Evolutionary conservation across 2,888 invertebrate genomes (phyloP).

Genomic region (Bibio marci): DNA sequence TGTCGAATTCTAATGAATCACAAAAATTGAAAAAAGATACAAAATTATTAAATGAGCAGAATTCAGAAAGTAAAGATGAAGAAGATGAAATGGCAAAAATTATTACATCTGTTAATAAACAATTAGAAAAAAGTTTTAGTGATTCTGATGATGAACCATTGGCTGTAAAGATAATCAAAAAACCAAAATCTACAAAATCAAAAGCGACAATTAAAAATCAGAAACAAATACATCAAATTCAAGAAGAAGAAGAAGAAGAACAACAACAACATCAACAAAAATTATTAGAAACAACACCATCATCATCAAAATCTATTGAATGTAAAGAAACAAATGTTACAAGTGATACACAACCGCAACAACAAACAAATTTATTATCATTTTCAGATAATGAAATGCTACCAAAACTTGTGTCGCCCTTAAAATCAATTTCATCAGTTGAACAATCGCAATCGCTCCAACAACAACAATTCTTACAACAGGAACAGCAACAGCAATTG

Average conservation of each 20-base stretch:
- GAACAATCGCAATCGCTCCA: too few species aligned
- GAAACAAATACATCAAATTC: background rate
- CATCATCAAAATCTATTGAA: conserved; percentile 4
- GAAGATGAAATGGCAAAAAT: background rate
- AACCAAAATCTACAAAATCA: conserved; percentile 8
- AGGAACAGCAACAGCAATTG: too few species aligned
- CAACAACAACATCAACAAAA: conserved; percentile 3
- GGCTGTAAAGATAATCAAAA: conserved; percentile 33
- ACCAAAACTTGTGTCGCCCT: too few species aligned
- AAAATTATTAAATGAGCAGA: too few species aligned
- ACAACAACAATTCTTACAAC: too few species aligned
- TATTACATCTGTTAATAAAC: background rate
- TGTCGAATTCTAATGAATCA: too few species aligned
- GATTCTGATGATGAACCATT: conserved; percentile 51
- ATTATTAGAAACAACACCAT: conserved; percentile 1
- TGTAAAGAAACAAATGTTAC: conserved; percentile 5
- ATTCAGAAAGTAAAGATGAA: background rate
- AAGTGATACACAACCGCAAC: conserved; percentile 6
- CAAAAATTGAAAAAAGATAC: too few species aligned
- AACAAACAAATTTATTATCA: conserved; percentile 9
- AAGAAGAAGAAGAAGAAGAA: conserved; percentile 12
- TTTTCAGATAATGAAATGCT: conserved; percentile 10
- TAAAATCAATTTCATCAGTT: too few species aligned
- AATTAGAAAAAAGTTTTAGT: conserved; percentile 33
- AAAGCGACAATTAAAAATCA: conserved; percentile 7